Evolutionary conservation across 2,888 invertebrate species (phyloP).

Genomic region (Tribolium freemani): DNA sequence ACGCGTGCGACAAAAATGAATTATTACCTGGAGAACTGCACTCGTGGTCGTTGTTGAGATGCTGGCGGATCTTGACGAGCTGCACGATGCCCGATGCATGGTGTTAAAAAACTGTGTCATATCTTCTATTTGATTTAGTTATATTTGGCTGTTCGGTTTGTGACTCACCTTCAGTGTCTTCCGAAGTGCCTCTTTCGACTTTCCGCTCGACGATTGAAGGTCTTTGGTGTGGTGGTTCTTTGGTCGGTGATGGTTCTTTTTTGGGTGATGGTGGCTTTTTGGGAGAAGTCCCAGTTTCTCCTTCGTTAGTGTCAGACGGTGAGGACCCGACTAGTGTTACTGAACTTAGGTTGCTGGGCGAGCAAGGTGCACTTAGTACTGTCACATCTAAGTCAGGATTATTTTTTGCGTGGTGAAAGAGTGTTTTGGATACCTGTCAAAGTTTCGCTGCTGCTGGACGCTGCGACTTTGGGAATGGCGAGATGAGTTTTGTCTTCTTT

Average conservation of each 20-base stretch:
- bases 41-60: conserved; percentile 61
- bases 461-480: conserved; percentile 81
- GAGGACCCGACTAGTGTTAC: conserved; percentile 78
- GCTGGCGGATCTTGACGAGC: conserved; percentile 64
- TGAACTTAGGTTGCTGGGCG: conserved; percentile 82
- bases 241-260: conserved; percentile 46
- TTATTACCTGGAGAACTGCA: conserved; percentile 61
- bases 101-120: conserved; percentile 55
- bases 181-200: conserved; percentile 54
- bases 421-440: conserved; percentile 74
- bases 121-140: conserved; percentile 46
- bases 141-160: background rate
- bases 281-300: conserved; percentile 42
- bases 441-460: conserved; percentile 84
- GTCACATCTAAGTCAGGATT: conserved; percentile 64
- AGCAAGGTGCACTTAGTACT: conserved; percentile 74
- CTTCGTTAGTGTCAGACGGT: conserved; percentile 67
- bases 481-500: conserved; percentile 74
- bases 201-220: conserved; percentile 43
- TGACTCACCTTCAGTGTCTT: conserved; percentile 55
- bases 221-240: conserved; percentile 39
- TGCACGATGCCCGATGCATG: conserved; percentile 61
- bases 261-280: conserved; percentile 41
- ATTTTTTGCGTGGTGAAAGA: background rate
- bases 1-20: background rate